Evolutionary conservation across 2,888 invertebrate species (phyloP).

Genomic region (Cosmia pyralina): DNA sequence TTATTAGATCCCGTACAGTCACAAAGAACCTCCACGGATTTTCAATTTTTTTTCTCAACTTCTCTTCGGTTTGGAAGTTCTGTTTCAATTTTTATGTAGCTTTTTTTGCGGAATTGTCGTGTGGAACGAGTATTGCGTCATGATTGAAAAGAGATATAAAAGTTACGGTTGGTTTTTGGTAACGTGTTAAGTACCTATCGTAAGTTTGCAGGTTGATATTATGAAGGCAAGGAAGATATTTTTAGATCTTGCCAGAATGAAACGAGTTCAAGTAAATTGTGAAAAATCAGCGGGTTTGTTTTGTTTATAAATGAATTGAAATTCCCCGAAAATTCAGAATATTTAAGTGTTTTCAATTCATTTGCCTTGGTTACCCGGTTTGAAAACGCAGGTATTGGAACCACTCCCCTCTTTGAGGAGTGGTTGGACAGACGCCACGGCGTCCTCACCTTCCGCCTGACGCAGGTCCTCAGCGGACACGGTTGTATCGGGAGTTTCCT

Average conservation of each 20-base stretch:
- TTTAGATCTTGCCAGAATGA: background rate
- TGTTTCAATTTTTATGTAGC: conserved; percentile 16
- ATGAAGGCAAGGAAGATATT: background rate
- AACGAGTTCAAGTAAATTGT: background rate
- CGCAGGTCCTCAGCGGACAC: too few relatives aligned
- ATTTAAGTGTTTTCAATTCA: too few relatives aligned
- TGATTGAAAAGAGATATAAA: background rate
- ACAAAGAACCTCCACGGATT: conserved; percentile 16
- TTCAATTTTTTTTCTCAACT: conserved; percentile 17
- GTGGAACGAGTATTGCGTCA: background rate
- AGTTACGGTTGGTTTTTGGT: background rate
- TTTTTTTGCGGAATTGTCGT: background rate
- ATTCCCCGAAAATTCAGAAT: background rate
- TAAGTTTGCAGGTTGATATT: background rate
- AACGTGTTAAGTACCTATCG: background rate
- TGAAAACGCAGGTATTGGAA: too few relatives aligned
- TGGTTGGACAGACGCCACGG: too few relatives aligned
- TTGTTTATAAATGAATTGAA: background rate
- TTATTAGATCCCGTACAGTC: conserved; percentile 53
- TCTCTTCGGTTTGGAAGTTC: background rate
- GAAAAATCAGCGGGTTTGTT: background rate
- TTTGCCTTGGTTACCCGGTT: too few relatives aligned
- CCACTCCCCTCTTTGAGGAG: too few relatives aligned
- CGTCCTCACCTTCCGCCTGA: too few relatives aligned
- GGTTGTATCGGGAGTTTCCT: too few relatives aligned